Base-by-base conservation (phyloP, 2,113 vertebrate species). In the Agapornis roseicollis region DNA sequence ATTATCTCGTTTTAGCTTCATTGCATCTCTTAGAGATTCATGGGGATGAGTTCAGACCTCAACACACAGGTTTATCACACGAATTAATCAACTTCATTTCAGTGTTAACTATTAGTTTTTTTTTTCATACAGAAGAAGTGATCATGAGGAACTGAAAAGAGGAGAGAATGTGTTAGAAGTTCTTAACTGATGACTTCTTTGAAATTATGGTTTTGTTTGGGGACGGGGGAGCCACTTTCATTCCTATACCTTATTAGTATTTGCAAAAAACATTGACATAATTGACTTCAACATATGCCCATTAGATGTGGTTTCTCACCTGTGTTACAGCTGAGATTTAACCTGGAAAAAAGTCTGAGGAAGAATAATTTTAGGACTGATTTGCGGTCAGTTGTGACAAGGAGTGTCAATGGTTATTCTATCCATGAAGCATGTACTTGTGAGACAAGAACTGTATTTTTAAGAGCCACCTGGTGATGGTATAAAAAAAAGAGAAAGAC, bases 311-410 rank as follows among this genome's bases (percentile, higher is more conserved):
- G 39, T 74, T 87, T 91, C 37, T 89, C 58, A 82, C 49, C 29
- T 77, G 6, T 69, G 68, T 74, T 52, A 85, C 68, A 41, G 25
- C 4, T 90, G 80, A 90, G 33, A 80, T 87, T 90, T 89, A 94
- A 90, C 72, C n/a, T 88, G 69, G 55, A 78, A 68, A 90, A 87
- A 91, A 66, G 53, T 29, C 58, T 77, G 52, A 92, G 35, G 63
- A 85, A 74, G 52, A 82, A 92, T 78, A 90, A 80, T 88, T 89
- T 93, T 92, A 74, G 78, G 66, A 88, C 55, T 88, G 10, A 78
- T 90, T 81, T 89, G 61, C 60, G 44, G 47, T 89, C 88, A 89
- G 8, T 25, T 68, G n/a, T 93, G 91, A 81, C 63, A 88, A 44
- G 17, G 19, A 74, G 79, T 71, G 39, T 79, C 80, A 92, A 9